Percentiles rank a stretch among this genome's conserved stretches.
Conservation (phyloP, 2,888 invertebrate species). For the Zhuqinia jingwanae region DNA sequence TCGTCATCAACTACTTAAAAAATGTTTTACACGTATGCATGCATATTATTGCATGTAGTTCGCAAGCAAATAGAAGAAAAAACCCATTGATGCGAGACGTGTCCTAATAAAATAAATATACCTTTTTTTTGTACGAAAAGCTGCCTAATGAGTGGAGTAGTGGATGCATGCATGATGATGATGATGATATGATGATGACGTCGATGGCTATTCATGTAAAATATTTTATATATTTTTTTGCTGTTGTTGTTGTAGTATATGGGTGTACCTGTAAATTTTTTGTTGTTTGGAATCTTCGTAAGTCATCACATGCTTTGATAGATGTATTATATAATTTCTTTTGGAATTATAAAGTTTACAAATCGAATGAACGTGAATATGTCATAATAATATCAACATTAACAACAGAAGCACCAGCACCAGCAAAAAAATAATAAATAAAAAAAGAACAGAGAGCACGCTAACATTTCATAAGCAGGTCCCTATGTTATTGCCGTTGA, state of each 20-base stretch:
- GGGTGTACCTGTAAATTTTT: background rate
- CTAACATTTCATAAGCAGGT: slow-evolving; percentile 19
- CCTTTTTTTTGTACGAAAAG: background rate
- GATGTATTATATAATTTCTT: slow-evolving; percentile 39
- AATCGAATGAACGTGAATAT: slow-evolving; percentile 22
- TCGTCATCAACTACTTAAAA: slow-evolving; percentile 10
- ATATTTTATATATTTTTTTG: background rate
- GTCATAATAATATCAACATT: slow-evolving; percentile 27
- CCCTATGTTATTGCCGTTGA: background rate
- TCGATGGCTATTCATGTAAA: slow-evolving; percentile 6
- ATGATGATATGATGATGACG: no score
- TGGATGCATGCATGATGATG: background rate
- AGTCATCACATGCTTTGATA: slow-evolving; percentile 15
- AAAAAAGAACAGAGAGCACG: slow-evolving; percentile 33
- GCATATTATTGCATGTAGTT: no score
- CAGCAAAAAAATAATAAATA: no score
- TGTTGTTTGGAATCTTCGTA: slow-evolving; percentile 16
- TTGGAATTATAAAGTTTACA: slow-evolving; percentile 1
- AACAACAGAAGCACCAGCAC: slow-evolving; percentile 7
- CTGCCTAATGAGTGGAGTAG: slow-evolving; percentile 2
- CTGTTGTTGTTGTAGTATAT: background rate
- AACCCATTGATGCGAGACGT: slow-evolving; percentile 37
- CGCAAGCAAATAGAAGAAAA: background rate
- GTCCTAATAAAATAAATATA: slow-evolving; percentile 47
- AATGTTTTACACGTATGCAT: no score